Evolutionary conservation across 2,113 vertebrate genomes (phyloP), one percentile per base, ranked within the genome.

Genomic region (Cyphomyrus discorhynchus): DNA sequence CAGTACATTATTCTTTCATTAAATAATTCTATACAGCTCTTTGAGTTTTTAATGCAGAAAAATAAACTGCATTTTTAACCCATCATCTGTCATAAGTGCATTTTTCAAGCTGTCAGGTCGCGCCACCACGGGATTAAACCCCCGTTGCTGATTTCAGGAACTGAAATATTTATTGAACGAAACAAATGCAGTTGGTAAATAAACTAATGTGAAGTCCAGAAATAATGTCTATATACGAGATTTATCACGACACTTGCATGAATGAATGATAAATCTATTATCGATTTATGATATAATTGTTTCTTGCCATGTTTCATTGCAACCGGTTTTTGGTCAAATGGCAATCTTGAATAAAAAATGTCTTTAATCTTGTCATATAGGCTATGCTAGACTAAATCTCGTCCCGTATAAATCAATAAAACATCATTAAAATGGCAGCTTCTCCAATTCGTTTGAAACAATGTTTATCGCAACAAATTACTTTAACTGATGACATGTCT

Each of bases 81-180:
- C 27, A 13, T 87, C 27, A 2, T 21, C 50, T 53, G 49, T 87
- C 31, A 53, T 31, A 52, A 53, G 27, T 50, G 46, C 83, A 47
- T 13, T 85, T 85, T 85, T 46, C 46, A 50, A 85, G 85, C 74
- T 80, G 74, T 80, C 74, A 80, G 74, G 74, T 42, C 74, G 74
- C 31, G 35, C 35, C 85, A 53, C n/a, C 50, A 35, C 83, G 83
- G 83, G 46, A 47, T 86, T 27, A 80, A 49, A 86, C 15, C 24
- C 47, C 83, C 45, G 83, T 2, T 27, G 83, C 83, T 50, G 9
- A 86, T 50, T 27, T 86, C 83, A 31, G 5, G 46, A 27, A 35
- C 13, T 53, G 50, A 35, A 87, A 27, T 50, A 86, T 52, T 50
- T 50, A 52, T 31, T 35, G n/a, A 35, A 87, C n/a, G 10, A 87